phyloP scores from a whole-genome alignment of 2,888 invertebrate genomes.

The Parascotia fuliginaria region DNA sequence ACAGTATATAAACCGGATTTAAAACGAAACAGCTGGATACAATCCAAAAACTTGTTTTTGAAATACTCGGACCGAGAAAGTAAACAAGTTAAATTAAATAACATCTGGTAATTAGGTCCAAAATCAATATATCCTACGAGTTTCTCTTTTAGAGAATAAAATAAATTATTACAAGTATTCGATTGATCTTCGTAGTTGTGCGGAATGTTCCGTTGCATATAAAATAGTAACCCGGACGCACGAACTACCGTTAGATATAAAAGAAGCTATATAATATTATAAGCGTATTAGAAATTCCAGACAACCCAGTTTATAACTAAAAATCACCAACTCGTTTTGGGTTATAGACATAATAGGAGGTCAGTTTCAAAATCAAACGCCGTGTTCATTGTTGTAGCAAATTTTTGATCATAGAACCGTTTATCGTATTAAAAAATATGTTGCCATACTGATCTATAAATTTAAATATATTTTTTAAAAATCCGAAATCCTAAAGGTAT shows the following conservation, averaged over 20 bases:
- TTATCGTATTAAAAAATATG: too few species aligned
- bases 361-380: not conserved
- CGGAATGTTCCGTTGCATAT: constrained; percentile 51
- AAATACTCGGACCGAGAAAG: not conserved
- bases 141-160: constrained; percentile 1
- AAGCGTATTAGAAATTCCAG: constrained; percentile 23
- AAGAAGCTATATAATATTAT: constrained; percentile 17
- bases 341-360: not conserved
- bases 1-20: too few species aligned
- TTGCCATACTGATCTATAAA: too few species aligned
- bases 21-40: too few species aligned
- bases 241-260: constrained; percentile 34
- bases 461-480: too few species aligned
- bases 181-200: constrained; percentile 21
- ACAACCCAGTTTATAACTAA: constrained; percentile 13
- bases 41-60: not conserved
- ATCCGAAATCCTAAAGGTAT: too few species aligned
- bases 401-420: too few species aligned
- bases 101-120: not conserved
- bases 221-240: constrained; percentile 31
- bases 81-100: constrained; percentile 3
- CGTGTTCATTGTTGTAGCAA: not conserved
- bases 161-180: constrained; percentile 1
- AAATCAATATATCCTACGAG: constrained; percentile 1
- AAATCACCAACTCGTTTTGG: constrained; percentile 2